Evolutionary conservation across 2,113 vertebrate species (phyloP), one percentile per base, ranked within the genome.

Genomic region (Dascyllus trimaculatus): DNA sequence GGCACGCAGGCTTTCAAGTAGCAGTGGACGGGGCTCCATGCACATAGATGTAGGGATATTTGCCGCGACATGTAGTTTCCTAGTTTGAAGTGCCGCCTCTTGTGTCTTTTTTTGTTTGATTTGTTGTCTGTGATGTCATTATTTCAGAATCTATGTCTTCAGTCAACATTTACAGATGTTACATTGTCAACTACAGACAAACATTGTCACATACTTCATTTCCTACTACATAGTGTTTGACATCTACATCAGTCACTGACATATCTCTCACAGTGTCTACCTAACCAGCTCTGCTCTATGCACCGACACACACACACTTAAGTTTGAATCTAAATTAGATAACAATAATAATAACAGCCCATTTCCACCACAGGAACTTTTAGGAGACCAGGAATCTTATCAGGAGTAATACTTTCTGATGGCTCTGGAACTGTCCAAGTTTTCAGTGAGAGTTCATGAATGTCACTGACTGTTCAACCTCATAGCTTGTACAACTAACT

Each of bases 21-120:
- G 71, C 58, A 56, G 43, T 45, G 56, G 63, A 65, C 18, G 25
- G 59, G 48, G 75, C 60, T 59, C 32, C 32, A 5, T 19, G 57
- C 81, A 76, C 69, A 69, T 72, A 71, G 45, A 52, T 58, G 56
- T 69, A 77, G 49, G 25, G n/a, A 56, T 59, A 9, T 66, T 53
- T 73, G 29, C 26, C 1, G 38, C 8, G 24, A 54, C 17, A 38
- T 56, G 51, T 51, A 10, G 7, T 53, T 75, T 71, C 54, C 40
- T 35, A n/a, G 51, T 32, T 73, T 76, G 35, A 60, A 26, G 32
- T 71, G 65, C 26, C 21, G 70, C 74, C 29, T 84, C 35, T 58
- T 78, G 53, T 85, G 62, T 73, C 18, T 60, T 29, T 29, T 81
- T 86, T 77, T 40, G 10, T 87, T 85, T 62, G 24, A 15, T 68